Evolutionary conservation across 2,797 vertebrate genomes (phyloP).

Genomic region (Aldrovandia affinis): DNA sequence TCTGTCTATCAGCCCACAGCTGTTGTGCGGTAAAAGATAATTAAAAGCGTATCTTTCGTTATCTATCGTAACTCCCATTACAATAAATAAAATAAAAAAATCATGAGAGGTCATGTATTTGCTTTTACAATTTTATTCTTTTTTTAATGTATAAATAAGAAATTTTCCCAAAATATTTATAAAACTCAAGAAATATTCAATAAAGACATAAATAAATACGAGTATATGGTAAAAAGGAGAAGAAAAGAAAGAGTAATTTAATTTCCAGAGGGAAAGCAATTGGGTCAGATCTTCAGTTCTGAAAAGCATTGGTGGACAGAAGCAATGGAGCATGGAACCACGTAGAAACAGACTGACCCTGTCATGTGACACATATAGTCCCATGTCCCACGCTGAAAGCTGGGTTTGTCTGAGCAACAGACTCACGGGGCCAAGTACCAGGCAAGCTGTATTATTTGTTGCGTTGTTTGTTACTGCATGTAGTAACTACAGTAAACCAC

Average conservation of each 20-base stretch:
- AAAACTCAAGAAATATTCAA: conserved; percentile 8
- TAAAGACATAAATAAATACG: conserved; percentile 28
- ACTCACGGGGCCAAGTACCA: not conserved
- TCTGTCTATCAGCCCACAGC: no score
- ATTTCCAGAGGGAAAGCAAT: not conserved
- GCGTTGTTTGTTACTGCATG: not conserved
- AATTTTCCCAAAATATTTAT: conserved; percentile 16
- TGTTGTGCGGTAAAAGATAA: no score
- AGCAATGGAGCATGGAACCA: not conserved
- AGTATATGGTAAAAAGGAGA: conserved; percentile 16
- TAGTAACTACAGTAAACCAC: not conserved
- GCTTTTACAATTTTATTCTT: conserved; percentile 3
- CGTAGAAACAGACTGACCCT: not conserved
- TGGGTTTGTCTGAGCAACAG: not conserved
- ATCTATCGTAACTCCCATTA: not conserved
- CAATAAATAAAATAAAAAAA: not conserved
- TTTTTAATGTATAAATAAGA: conserved; percentile 23
- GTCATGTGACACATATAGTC: not conserved
- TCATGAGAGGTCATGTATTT: not conserved
- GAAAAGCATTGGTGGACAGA: not conserved
- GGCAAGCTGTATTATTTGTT: no score
- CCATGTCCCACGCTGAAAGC: not conserved
- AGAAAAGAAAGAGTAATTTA: not conserved
- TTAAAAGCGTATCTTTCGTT: no score
- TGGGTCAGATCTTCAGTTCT: not conserved